Conservation (phyloP, 2,888 invertebrate genomes). For the Rhorus exstirpatorius region DNA sequence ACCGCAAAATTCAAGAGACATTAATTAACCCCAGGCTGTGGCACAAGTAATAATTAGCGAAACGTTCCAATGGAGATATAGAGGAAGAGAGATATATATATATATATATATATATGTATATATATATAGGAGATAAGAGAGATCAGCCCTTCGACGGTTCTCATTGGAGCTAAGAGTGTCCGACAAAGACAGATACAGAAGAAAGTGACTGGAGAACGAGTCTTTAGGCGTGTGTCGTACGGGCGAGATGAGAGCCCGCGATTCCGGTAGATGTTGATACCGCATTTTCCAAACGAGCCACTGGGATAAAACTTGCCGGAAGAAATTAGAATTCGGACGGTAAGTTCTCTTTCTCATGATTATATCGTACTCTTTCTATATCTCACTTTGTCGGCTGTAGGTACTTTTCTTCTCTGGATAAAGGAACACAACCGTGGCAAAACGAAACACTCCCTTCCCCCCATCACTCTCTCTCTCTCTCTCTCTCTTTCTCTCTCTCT, state of each 20-base stretch:
- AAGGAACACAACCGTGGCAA: slow-evolving; percentile 14
- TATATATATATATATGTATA: too few relatives aligned
- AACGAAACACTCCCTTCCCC: neutral
- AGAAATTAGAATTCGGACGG: slow-evolving; percentile 70
- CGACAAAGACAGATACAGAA: slow-evolving; percentile 37
- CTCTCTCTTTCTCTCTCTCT: slow-evolving; percentile 4
- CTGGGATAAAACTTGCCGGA: slow-evolving; percentile 63
- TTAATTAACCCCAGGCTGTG: slow-evolving; percentile 67
- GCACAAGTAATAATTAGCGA: slow-evolving; percentile 70
- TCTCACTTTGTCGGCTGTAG: slow-evolving; percentile 35
- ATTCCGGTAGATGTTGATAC: slow-evolving; percentile 75
- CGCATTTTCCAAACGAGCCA: slow-evolving; percentile 69
- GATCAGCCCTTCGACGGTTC: slow-evolving; percentile 31
- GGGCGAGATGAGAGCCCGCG: slow-evolving; percentile 64
- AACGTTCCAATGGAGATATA: slow-evolving; percentile 44
- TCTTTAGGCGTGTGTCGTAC: slow-evolving; percentile 24
- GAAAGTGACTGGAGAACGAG: slow-evolving; percentile 54
- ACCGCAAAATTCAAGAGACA: slow-evolving; percentile 65
- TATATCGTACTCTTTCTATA: slow-evolving; percentile 55
- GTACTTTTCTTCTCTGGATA: slow-evolving; percentile 7
- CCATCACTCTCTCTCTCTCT: slow-evolving; percentile 15
- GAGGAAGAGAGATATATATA: slow-evolving; percentile 21
- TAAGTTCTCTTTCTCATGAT: slow-evolving; percentile 47
- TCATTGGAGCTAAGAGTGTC: slow-evolving; percentile 58
- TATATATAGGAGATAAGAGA: slow-evolving; percentile 16